Percentiles rank a stretch among this genome's conserved stretches.
Conservation (phyloP, 2,113 vertebrate species). For the Saimiri boliviensis region DNA sequence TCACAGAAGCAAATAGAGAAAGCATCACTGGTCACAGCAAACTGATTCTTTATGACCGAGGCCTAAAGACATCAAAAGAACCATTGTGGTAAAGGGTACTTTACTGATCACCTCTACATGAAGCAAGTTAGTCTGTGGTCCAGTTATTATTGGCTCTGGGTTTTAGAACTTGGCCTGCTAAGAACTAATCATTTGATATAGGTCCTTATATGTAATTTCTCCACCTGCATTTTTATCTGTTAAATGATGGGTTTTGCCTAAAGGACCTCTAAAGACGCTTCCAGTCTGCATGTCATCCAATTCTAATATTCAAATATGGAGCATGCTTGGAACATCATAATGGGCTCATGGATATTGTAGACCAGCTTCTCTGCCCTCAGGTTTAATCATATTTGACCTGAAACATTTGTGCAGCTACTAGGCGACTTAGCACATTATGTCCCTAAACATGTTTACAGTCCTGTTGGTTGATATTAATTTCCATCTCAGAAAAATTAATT, state of each 20-base stretch:
- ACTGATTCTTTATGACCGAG: not conserved
- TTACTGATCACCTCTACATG: not conserved
- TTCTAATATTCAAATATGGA: not conserved
- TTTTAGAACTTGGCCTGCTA: not conserved
- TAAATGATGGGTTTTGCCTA: not conserved
- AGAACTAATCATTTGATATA: not conserved
- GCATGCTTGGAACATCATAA: not conserved
- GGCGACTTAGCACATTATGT: not conserved
- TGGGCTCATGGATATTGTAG: not conserved
- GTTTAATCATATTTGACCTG: not conserved
- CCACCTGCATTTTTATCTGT: not conserved
- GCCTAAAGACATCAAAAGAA: not conserved
- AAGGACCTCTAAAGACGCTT: not conserved
- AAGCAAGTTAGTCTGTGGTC: not conserved
- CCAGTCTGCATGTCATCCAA: not conserved
- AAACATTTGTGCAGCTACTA: not conserved
- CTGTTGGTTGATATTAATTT: not conserved
- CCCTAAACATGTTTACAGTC: not conserved
- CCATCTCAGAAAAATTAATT: not conserved
- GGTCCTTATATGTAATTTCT: not conserved
- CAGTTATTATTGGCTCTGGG: not conserved
- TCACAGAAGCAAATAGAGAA: not conserved
- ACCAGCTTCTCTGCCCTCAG: not conserved
- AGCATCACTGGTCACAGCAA: not conserved
- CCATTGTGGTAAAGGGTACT: not conserved